Conservation (phyloP, 2,888 invertebrate species). For the Cabera pusaria region DNA sequence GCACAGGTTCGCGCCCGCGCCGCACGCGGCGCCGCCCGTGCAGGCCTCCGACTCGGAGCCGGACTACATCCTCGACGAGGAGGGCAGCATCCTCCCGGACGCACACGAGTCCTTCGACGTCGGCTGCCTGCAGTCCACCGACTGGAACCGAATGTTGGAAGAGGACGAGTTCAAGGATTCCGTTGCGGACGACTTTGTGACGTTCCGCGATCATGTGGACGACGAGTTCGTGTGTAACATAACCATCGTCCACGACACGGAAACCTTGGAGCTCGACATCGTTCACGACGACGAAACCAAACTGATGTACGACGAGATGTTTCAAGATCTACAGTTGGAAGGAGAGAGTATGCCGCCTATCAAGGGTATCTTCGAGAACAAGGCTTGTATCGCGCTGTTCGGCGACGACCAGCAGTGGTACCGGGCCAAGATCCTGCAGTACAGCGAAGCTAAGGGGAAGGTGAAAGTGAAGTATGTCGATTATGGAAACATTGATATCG, state of each 20-base stretch:
- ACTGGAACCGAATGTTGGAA: slow-evolving; percentile 61
- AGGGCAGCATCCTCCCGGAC: slow-evolving; percentile 31
- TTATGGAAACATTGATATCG: slow-evolving; percentile 86
- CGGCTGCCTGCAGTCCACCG: slow-evolving; percentile 42
- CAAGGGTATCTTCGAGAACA: slow-evolving; percentile 66
- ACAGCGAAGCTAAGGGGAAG: slow-evolving; percentile 58
- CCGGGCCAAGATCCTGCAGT: slow-evolving; percentile 85
- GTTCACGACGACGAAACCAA: slow-evolving; percentile 63
- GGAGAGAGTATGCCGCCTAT: slow-evolving; percentile 67
- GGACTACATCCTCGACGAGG: slow-evolving; percentile 57
- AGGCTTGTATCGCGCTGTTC: slow-evolving; percentile 86
- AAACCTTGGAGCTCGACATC: slow-evolving; percentile 58
- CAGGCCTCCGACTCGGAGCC: slow-evolving; percentile 50
- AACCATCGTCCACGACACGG: slow-evolving; percentile 52
- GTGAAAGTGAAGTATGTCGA: slow-evolving; percentile 89
- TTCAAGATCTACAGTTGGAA: slow-evolving; percentile 72
- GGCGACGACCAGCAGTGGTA: slow-evolving; percentile 87
- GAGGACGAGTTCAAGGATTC: slow-evolving; percentile 47
- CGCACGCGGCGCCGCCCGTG: slow-evolving; percentile 8
- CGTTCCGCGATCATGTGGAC: slow-evolving; percentile 43
- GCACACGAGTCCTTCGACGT: slow-evolving; percentile 44
- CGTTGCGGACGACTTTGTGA: slow-evolving; percentile 36
- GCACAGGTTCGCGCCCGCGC: slow-evolving; percentile 45
- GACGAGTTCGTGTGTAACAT: slow-evolving; percentile 59
- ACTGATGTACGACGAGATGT: slow-evolving; percentile 72